Evolutionary conservation across 2,113 vertebrate species (phyloP).

Genomic region (Apaloderma vittatum): DNA sequence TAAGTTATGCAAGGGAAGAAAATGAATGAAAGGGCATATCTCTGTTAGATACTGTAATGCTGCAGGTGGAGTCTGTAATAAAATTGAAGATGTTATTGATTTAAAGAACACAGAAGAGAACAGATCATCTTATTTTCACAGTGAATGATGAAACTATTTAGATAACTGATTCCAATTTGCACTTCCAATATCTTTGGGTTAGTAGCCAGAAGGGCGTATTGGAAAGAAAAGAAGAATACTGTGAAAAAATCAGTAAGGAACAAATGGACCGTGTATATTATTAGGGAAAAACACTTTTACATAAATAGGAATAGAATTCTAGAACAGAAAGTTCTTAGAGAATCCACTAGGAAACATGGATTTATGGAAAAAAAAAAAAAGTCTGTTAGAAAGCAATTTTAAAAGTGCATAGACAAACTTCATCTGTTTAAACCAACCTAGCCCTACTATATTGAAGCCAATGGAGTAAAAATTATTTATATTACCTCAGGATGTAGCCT

Average conservation of each 20-base stretch:
- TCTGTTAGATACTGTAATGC: background rate
- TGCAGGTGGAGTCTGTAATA: background rate
- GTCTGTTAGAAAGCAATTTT: background rate
- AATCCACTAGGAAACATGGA: background rate
- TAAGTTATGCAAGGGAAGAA: background rate
- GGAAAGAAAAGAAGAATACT: background rate
- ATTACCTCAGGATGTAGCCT: background rate
- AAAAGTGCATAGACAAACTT: background rate
- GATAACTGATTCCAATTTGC: conserved; percentile 44
- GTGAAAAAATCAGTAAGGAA: conserved; percentile 5
- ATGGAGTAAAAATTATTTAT: background rate
- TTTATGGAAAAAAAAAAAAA: background rate
- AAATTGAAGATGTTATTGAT: conserved; percentile 11
- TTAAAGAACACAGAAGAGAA: conserved; percentile 1
- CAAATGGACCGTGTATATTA: background rate
- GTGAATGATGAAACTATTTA: conserved; percentile 12
- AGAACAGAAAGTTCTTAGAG: background rate
- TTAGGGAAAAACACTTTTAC: background rate
- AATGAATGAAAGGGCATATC: background rate
- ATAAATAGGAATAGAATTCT: background rate
- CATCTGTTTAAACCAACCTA: background rate
- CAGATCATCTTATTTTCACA: background rate
- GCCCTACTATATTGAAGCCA: background rate
- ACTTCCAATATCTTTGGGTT: background rate
- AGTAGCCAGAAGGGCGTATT: background rate